These are phyloP conservation scores for Xestoiulus laeticollis DNA, from an alignment of 2,888 invertebrate genomes.

Conservation along the genomic window DNA sequence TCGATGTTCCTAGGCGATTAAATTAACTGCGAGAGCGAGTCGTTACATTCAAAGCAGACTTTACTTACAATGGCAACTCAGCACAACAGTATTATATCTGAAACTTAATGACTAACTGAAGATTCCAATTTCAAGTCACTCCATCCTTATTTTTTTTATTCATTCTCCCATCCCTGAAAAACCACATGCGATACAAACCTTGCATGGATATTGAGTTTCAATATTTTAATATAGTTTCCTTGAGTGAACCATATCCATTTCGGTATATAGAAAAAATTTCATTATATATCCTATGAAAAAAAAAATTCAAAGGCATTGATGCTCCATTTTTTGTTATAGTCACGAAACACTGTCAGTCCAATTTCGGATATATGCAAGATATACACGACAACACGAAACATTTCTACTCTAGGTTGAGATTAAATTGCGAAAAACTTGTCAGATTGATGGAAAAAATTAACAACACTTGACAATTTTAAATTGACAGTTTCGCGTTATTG, in stretches of 20 bases:
- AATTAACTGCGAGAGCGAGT: slow-evolving; percentile 14
- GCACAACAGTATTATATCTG: neutral
- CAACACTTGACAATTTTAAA: neutral
- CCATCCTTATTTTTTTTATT: neutral
- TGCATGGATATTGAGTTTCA: slow-evolving; percentile 4
- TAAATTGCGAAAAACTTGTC: neutral
- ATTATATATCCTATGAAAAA: neutral
- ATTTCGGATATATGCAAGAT: neutral
- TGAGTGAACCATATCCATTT: neutral
- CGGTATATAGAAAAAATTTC: neutral
- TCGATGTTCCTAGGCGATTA: slow-evolving; percentile 15
- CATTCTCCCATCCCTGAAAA: neutral
- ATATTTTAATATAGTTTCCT: neutral
- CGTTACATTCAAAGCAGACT: slow-evolving; percentile 24
- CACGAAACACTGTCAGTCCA: neutral
- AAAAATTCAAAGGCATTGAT: neutral
- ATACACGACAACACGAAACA: neutral
- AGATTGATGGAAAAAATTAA: slow-evolving; percentile 7
- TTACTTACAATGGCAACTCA: slow-evolving; percentile 29
- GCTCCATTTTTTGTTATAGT: neutral
- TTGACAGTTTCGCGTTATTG: neutral
- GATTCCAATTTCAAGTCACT: slow-evolving; percentile 5
- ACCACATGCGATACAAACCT: neutral
- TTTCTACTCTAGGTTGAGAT: neutral
- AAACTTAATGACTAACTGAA: slow-evolving; percentile 37